Conservation (phyloP, 2,888 invertebrate genomes). For the Macaria notata region DNA sequence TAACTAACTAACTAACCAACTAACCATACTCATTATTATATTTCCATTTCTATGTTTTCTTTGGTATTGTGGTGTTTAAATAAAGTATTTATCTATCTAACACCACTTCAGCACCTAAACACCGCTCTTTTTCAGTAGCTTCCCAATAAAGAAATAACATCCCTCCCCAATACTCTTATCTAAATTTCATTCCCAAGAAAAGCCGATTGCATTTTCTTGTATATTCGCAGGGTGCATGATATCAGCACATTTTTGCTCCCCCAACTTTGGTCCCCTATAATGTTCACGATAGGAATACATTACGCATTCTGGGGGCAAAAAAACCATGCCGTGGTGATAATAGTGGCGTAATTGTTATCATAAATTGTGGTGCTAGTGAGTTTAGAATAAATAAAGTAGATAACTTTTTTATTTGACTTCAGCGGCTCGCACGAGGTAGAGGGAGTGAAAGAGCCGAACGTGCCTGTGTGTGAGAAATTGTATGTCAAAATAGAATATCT, state of each 20-base stretch:
- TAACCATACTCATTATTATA: no score
- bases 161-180: constrained; percentile 34
- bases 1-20: no score
- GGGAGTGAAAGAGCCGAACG: constrained; percentile 5
- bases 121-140: neutral
- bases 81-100: no score
- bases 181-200: constrained; percentile 22
- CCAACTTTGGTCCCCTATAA: constrained; percentile 42
- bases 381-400: constrained; percentile 10
- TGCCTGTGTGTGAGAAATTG: neutral
- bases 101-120: no score
- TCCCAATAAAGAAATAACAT: constrained; percentile 18
- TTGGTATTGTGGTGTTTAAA: no score
- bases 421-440: constrained; percentile 4
- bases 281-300: constrained; percentile 49
- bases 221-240: constrained; percentile 46
- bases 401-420: constrained; percentile 7
- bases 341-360: constrained; percentile 62
- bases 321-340: constrained; percentile 62
- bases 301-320: constrained; percentile 57
- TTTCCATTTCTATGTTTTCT: no score
- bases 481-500: no score
- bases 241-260: constrained; percentile 61
- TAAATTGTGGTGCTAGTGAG: constrained; percentile 18
- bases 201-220: constrained; percentile 33